A percentile compares a stretch with the other conserved stretches of the same genome.
Evolutionary conservation across 2,797 vertebrate genomes (phyloP).

Genomic region (Poecile montanus): DNA sequence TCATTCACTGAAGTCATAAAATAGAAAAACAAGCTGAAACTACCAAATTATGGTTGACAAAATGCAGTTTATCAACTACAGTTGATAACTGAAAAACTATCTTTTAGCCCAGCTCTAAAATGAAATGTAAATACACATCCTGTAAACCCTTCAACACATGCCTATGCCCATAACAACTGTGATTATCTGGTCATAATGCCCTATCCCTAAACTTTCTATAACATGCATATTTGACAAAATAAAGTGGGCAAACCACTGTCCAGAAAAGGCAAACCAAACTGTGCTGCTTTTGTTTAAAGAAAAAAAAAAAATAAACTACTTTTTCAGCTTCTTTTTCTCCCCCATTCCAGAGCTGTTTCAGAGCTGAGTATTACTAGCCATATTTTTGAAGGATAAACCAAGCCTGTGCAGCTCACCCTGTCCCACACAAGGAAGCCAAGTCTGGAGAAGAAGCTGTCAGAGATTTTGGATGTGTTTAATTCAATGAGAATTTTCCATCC

Average conservation of each 20-base stretch:
- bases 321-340: background rate
- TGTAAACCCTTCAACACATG: background rate
- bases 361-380: background rate
- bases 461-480: slow-evolving; percentile 52
- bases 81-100: background rate
- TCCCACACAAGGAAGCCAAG: slow-evolving; percentile 43
- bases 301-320: background rate
- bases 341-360: background rate
- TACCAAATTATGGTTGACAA: background rate
- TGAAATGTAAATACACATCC: background rate
- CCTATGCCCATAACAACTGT: background rate
- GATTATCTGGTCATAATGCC: background rate
- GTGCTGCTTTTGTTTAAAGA: background rate
- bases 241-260: background rate
- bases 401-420: slow-evolving; percentile 39
- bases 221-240: background rate
- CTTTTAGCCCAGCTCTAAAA: background rate
- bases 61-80: background rate
- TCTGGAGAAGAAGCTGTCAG: slow-evolving; percentile 56
- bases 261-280: background rate
- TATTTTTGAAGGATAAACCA: slow-evolving; percentile 9
- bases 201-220: background rate
- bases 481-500: slow-evolving; percentile 60
- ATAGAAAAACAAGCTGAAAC: background rate
- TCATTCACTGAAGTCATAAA: background rate